Conservation (phyloP, 2,797 vertebrate species). For the Sebastes taczanowskii region DNA sequence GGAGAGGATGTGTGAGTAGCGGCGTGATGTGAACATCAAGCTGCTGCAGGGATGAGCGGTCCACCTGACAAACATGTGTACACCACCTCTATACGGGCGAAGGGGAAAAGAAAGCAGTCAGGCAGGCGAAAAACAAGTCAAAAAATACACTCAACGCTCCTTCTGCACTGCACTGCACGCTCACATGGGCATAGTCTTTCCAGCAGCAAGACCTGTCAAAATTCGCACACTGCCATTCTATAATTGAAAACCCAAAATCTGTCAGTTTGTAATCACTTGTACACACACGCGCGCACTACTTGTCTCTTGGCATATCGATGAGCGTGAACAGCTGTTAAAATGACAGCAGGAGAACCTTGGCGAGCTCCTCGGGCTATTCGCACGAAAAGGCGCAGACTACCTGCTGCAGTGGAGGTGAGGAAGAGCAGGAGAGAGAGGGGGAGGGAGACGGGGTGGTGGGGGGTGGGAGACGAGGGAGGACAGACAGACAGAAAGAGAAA, state of each 20-base stretch:
- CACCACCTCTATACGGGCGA: background rate
- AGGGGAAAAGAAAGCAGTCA: background rate
- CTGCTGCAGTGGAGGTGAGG: constrained; percentile 44
- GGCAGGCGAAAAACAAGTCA: constrained; percentile 21
- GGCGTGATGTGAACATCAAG: constrained; percentile 20
- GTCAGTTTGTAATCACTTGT: constrained; percentile 44
- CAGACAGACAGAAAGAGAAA: constrained; percentile 33
- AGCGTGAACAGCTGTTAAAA: constrained; percentile 59
- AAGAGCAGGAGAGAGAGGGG: background rate
- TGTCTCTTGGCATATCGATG: constrained; percentile 42
- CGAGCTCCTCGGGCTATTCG: constrained; percentile 45
- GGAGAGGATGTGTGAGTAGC: constrained; percentile 42
- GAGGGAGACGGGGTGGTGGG: background rate
- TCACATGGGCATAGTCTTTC: background rate
- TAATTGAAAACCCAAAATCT: constrained; percentile 53
- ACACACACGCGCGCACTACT: constrained; percentile 15
- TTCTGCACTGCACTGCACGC: background rate
- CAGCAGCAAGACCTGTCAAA: constrained; percentile 18
- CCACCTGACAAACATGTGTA: constrained; percentile 57
- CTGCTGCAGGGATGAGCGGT: constrained; percentile 32
- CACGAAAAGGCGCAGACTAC: constrained; percentile 27
- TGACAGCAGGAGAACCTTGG: constrained; percentile 54
- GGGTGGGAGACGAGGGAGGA: background rate
- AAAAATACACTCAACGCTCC: background rate
- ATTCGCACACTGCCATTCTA: constrained; percentile 15